Evolutionary conservation across 1,140 invertebrate species (phyloP), one percentile per base, ranked within the genome.

Genomic region (Neodiprion virginianus): DNA sequence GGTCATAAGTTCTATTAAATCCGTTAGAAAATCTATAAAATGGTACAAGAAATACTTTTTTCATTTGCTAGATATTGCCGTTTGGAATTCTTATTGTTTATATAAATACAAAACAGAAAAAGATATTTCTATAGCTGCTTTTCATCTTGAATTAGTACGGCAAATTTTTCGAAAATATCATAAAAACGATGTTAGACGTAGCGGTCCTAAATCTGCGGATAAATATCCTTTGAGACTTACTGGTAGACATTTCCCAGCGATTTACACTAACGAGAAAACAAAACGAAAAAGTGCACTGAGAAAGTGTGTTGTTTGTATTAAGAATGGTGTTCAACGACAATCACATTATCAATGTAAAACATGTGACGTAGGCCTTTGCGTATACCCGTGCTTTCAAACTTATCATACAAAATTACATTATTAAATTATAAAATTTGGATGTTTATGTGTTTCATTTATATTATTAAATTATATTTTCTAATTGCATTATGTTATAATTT

Each of bases 21-120:
- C 78, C 67, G 77, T 83, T 71, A 75, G 82, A 48, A 86, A 84
- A 80, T 77, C 80, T 14, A 67, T 79, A n/a, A 87, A 85, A 75
- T 86, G 85, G 85, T 81, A 86, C 78, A 84, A 86, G 79, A 88
- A 86, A 72, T 78, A 77, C 69, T 80, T 81, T 73, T 82, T 83
- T 48, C 78, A 83, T 76, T 72, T 83, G 50, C 1, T 84, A n/a
- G 79, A 83, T 70, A 72, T 82, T 23, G 77, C 76, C 21, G 53
- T 79, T 0, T 69, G 80, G 75, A 73, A 78, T 72, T 65, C 66
- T 71, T 72, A 74, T 73, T 72, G 73, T 53, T 66, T 75, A 9
- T 74, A 75, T 21, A 74, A 78, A 71, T 48, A 72, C 48, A 78
- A 74, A 17, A 74, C 61, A 11, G 72, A 69, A 72, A 66, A 74